These are phyloP conservation scores for Apeltes quadracus DNA, from an alignment of 2,113 vertebrate genomes.

Conservation along the genomic window DNA sequence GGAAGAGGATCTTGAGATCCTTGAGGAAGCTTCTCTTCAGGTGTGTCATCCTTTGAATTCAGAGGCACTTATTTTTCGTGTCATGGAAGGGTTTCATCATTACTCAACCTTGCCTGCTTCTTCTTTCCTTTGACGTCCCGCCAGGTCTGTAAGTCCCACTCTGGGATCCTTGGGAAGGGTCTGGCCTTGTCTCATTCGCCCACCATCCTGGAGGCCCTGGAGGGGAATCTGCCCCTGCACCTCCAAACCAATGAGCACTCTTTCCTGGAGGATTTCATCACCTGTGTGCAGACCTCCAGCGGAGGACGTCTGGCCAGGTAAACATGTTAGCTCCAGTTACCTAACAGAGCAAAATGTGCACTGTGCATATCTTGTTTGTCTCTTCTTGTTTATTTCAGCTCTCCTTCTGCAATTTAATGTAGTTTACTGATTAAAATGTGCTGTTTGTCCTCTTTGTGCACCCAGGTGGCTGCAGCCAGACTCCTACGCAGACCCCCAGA, in stretches of 20 bases:
- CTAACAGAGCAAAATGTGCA: neutral
- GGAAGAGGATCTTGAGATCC: constrained; percentile 98
- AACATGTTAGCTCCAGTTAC: neutral
- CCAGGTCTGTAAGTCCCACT: constrained; percentile 95
- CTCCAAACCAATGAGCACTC: constrained; percentile 98
- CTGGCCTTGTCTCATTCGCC: constrained; percentile 96
- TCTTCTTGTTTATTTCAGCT: neutral
- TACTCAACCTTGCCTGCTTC: constrained; percentile 1
- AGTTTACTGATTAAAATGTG: neutral
- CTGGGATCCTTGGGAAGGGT: constrained; percentile 95
- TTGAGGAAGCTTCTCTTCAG: constrained; percentile 98
- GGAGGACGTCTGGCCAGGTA: constrained; percentile 96
- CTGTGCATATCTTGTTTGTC: neutral
- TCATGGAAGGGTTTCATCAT: neutral
- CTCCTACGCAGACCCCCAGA: constrained; percentile 97
- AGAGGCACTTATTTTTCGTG: neutral
- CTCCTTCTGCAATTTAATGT: neutral
- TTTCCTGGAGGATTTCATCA: constrained; percentile 98
- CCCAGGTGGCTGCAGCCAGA: constrained; percentile 97
- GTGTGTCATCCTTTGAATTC: constrained; percentile 67
- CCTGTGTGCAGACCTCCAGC: constrained; percentile 93
- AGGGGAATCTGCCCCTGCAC: constrained; percentile 94
- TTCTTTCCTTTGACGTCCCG: neutral
- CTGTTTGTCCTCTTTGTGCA: neutral
- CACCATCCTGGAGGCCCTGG: constrained; percentile 94